Percentiles rank a stretch among this genome's conserved stretches.
phyloP scores from a whole-genome alignment of 2,888 invertebrate genomes.

The Trypoxylon attenuatum region DNA sequence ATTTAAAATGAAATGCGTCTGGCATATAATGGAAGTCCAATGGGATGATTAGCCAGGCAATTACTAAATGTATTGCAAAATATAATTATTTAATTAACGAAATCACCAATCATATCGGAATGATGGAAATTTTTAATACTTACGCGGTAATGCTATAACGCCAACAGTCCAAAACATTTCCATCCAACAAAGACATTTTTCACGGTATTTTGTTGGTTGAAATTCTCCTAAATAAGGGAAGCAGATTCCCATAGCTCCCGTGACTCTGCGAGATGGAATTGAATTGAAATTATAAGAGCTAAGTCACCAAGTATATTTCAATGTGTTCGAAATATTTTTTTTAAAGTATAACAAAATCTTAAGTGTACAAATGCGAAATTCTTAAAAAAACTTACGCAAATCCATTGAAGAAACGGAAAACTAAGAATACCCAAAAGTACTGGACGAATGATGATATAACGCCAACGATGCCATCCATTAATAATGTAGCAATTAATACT shows the following conservation, averaged over 20 bases:
- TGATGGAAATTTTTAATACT: conserved; percentile 57
- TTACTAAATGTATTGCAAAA: conserved; percentile 75
- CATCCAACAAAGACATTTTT: conserved; percentile 89
- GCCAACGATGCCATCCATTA: conserved; percentile 85
- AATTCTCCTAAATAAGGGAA: conserved; percentile 90
- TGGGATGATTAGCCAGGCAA: conserved; percentile 88
- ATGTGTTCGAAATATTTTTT: not conserved
- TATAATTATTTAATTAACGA: not conserved
- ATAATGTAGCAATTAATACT: conserved; percentile 83
- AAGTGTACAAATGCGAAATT: not conserved
- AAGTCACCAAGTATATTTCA: too few relatives aligned
- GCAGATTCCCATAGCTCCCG: conserved; percentile 88
- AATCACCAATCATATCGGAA: not conserved
- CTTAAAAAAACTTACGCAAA: conserved; percentile 82
- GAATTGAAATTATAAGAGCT: conserved; percentile 2
- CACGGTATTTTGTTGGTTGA: conserved; percentile 86
- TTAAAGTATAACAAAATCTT: not conserved
- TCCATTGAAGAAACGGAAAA: conserved; percentile 85
- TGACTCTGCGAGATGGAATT: conserved; percentile 77
- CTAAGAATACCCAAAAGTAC: conserved; percentile 83
- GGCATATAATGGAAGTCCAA: conserved; percentile 79
- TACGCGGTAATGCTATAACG: conserved; percentile 84
- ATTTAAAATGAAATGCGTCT: conserved; percentile 81
- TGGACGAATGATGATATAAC: conserved; percentile 85
- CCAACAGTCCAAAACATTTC: conserved; percentile 90